Base-by-base conservation (phyloP, 2,888 invertebrate species). In the Cryptocephalus primarius region DNA sequence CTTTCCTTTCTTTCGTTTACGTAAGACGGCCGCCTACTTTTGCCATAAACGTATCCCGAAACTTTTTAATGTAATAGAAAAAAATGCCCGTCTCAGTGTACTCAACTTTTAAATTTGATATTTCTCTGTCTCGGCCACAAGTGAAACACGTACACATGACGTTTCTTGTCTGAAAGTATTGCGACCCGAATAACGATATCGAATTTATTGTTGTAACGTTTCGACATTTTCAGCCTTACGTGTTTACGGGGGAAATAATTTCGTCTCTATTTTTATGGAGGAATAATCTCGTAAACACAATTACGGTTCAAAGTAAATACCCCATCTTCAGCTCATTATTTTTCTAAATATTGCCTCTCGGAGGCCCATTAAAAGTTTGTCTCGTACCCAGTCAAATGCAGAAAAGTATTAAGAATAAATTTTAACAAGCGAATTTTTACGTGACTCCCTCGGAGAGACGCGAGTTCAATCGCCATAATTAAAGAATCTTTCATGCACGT, bases 351-450 rank as follows among this genome's bases (percentile, higher is more conserved):
- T 55, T 57, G 49, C 43, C 52, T 48, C 49, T 54, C 48, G 55
- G 57, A 56, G 58, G 60, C 50, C 63, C 61, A 62, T 63, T 62
- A 63, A 63, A 63, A 63, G 61, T 62, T 63, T 60, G 51, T 48
- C 51, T 56, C 54, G 51, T 48, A 22, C 22, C 22, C 43, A 56
- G 57, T 57, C 59, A 52, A 50, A 55, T 55, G 54, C 54, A 53
- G 43, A 48, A 41, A 48, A 42, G 57, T 53, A 59, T 59, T 58
- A 59, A 59, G 59, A 58, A 55, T 52, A 52, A 53, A 59, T 57
- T 58, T 55, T 61, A 60, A 61, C 61, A 58, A 60, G 61, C 55
- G 52, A 60, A 61, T 61, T 57, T 60, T 54, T 52, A 22, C 52
- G 51, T 53, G 51, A 57, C 51, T 48, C 45, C 52, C 47, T 47